phyloP scores from a whole-genome alignment of 2,888 invertebrate genomes.

The Acanthosepion pharaonis region DNA sequence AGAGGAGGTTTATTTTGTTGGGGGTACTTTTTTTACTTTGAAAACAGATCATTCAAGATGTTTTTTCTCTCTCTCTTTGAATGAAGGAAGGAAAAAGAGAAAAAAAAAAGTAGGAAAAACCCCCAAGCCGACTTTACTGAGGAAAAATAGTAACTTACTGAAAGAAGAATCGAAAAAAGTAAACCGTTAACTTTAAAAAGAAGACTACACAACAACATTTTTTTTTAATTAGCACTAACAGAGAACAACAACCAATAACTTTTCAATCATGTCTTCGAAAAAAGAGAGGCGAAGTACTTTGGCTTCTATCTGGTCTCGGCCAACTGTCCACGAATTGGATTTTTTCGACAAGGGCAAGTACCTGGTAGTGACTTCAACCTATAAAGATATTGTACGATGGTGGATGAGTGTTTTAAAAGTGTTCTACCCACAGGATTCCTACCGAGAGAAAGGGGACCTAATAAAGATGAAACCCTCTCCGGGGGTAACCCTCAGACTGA shows the following conservation, averaged over 20 bases:
- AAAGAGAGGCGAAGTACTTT: constrained; percentile 64
- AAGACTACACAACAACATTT: background rate
- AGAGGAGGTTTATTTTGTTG: background rate
- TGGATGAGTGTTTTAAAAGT: constrained; percentile 67
- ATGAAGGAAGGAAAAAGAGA: background rate
- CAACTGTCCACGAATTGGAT: constrained; percentile 67
- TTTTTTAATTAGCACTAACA: background rate
- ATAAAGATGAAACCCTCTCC: constrained; percentile 65
- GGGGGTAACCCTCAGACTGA: constrained; percentile 66
- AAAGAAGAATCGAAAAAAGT: too few species aligned
- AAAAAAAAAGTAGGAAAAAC: background rate
- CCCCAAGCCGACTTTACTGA: background rate
- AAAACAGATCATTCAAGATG: background rate
- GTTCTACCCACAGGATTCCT: constrained; percentile 65
- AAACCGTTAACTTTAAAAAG: too few species aligned
- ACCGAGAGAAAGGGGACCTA: constrained; percentile 64
- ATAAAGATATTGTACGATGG: constrained; percentile 62
- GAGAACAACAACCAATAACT: background rate
- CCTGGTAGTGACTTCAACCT: constrained; percentile 64
- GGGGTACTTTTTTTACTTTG: background rate
- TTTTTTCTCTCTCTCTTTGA: background rate
- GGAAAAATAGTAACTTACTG: too few species aligned
- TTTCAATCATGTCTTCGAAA: constrained; percentile 56
- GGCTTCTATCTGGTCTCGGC: constrained; percentile 67
- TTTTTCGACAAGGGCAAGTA: constrained; percentile 69